phyloP scores from a whole-genome alignment of 2,113 vertebrate species.

The Megaleporinus macrocephalus region DNA sequence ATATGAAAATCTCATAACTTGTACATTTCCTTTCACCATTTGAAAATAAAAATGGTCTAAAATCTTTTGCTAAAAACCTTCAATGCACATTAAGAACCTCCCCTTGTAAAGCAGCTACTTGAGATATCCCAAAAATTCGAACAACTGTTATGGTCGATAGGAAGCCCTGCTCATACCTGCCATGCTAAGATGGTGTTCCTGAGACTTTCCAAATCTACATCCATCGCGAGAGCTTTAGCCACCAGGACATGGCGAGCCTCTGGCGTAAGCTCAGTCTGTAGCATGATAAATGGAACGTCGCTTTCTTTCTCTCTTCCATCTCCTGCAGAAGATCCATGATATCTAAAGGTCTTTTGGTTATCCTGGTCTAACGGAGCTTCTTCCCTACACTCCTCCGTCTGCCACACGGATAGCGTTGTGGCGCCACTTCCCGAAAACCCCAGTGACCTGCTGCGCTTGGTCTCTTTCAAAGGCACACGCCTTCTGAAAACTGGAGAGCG shows the following conservation, averaged over 20 bases:
- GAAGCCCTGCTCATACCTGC: constrained; percentile 82
- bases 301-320: constrained; percentile 59
- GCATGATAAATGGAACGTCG: constrained; percentile 65
- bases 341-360: constrained; percentile 29
- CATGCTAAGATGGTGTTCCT: constrained; percentile 83
- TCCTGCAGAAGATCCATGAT: constrained; percentile 36
- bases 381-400: constrained; percentile 11
- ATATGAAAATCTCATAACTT: too few species aligned
- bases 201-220: constrained; percentile 78
- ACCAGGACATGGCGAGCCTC: constrained; percentile 84
- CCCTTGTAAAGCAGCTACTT: too few species aligned
- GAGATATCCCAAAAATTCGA: too few species aligned
- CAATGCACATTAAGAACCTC: too few species aligned
- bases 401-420: constrained; percentile 15
- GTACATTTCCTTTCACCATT: too few species aligned
- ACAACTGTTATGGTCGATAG: too few species aligned
- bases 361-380: background rate
- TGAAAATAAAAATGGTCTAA: too few species aligned
- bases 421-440: constrained; percentile 63
- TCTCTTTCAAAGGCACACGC: constrained; percentile 67
- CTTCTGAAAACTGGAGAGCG: constrained; percentile 61
- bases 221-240: constrained; percentile 85
- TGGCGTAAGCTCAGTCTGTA: constrained; percentile 79
- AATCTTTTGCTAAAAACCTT: too few species aligned
- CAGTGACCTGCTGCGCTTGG: constrained; percentile 81